Evolutionary conservation across 2,797 vertebrate genomes (phyloP).

Genomic region (Pitangus sulphuratus): DNA sequence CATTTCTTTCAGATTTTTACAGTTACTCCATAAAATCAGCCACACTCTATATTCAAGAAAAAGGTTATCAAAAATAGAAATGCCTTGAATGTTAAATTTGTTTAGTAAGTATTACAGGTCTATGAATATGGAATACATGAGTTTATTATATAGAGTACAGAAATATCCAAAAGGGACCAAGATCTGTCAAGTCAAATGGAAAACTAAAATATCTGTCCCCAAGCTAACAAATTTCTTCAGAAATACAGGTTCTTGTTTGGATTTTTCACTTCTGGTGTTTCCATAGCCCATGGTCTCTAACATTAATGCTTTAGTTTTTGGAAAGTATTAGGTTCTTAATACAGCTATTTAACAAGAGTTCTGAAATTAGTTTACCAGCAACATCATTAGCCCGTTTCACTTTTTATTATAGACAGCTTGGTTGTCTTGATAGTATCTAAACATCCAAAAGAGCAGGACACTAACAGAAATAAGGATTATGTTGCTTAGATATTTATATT

Average conservation of each 20-base stretch:
- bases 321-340: not conserved
- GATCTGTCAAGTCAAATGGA: not conserved
- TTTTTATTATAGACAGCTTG: not conserved
- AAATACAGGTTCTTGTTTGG: not conserved
- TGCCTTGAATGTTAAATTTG: slow-evolving; percentile 30
- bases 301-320: not conserved
- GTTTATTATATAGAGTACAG: not conserved
- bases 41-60: slow-evolving; percentile 3
- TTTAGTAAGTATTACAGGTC: not conserved
- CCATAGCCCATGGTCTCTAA: not conserved
- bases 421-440: not conserved
- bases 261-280: not conserved
- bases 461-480: not conserved
- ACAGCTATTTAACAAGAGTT: not conserved
- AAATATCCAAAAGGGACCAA: not conserved
- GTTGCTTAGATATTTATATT: not conserved
- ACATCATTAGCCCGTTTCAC: not conserved
- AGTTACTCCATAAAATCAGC: slow-evolving; percentile 41
- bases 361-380: not conserved
- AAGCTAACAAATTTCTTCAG: not conserved
- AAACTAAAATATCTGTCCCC: not conserved
- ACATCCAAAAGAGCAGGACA: not conserved
- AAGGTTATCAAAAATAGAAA: slow-evolving; percentile 36
- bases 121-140: not conserved
- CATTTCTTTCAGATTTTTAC: slow-evolving; percentile 22